phyloP scores from a whole-genome alignment of 2,888 invertebrate species.

The Laothoe populi region DNA sequence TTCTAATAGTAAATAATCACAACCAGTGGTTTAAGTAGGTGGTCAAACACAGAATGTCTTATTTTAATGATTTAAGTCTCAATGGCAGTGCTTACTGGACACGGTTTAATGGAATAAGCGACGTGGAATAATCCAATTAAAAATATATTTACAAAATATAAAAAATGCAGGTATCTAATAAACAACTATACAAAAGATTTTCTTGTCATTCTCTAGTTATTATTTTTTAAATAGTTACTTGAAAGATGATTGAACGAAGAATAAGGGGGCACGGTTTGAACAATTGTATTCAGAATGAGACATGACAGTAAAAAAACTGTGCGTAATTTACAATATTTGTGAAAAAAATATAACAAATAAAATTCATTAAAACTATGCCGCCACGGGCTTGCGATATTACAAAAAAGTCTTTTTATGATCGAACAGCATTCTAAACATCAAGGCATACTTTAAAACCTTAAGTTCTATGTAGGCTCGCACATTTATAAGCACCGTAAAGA shows the following conservation, averaged over 20 bases:
- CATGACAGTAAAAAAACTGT: too few relatives aligned
- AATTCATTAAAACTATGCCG: too few relatives aligned
- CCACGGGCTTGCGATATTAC: too few relatives aligned
- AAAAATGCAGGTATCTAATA: constrained; percentile 19
- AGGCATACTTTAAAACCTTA: too few relatives aligned
- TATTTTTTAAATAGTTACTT: neutral
- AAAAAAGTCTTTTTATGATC: neutral
- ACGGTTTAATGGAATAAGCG: neutral
- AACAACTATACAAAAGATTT: neutral
- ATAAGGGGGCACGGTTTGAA: too few relatives aligned
- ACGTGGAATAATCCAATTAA: neutral
- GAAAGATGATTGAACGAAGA: too few relatives aligned
- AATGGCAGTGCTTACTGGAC: constrained; percentile 52
- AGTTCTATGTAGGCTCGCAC: neutral
- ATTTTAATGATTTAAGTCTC: constrained; percentile 42
- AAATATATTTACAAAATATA: constrained; percentile 15
- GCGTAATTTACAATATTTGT: too few relatives aligned
- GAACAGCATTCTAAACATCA: neutral
- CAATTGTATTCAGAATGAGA: too few relatives aligned
- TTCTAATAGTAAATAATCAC: constrained; percentile 60
- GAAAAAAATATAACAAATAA: too few relatives aligned
- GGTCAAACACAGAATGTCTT: constrained; percentile 45
- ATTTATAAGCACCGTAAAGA: neutral
- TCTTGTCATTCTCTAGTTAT: neutral
- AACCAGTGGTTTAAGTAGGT: constrained; percentile 66